phyloP scores from a whole-genome alignment of 2,888 invertebrate genomes.

The Buathra laborator region DNA sequence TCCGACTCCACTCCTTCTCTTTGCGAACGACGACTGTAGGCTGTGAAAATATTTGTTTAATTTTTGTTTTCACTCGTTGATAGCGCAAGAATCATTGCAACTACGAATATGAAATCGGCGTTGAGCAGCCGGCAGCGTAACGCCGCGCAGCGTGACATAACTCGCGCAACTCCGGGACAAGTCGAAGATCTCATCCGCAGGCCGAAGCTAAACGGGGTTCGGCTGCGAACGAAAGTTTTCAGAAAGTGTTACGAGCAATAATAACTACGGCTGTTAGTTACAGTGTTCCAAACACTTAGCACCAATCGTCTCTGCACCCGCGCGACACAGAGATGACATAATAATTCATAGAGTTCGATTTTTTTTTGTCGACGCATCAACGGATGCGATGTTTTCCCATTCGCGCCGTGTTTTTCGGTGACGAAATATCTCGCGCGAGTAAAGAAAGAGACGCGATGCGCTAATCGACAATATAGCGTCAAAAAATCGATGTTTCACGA shows the following conservation, averaged over 20 bases:
- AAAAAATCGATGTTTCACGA: background rate
- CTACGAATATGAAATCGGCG: constrained; percentile 40
- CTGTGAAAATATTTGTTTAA: background rate
- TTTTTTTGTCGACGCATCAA: background rate
- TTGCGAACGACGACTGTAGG: background rate
- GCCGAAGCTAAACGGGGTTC: constrained; percentile 17
- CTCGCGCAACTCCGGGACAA: constrained; percentile 16
- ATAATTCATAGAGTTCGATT: constrained; percentile 41
- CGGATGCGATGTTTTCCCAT: background rate
- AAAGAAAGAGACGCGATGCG: constrained; percentile 35
- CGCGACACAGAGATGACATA: constrained; percentile 61
- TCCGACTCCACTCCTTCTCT: background rate
- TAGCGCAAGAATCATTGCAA: constrained; percentile 29
- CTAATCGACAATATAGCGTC: constrained; percentile 29
- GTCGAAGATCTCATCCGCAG: constrained; percentile 56
- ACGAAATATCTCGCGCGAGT: constrained; percentile 32
- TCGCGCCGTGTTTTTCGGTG: constrained; percentile 13
- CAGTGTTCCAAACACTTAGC: constrained; percentile 66
- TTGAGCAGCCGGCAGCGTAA: constrained; percentile 9
- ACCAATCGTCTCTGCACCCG: constrained; percentile 24
- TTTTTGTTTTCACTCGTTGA: background rate
- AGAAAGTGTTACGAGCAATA: constrained; percentile 69
- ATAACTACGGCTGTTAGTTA: constrained; percentile 31
- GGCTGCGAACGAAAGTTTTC: constrained; percentile 65
- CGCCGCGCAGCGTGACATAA: constrained; percentile 56